Percentiles rank a stretch among this genome's conserved stretches.
phyloP scores from a whole-genome alignment of 2,888 invertebrate species.

The Eupithecia abbreviata region DNA sequence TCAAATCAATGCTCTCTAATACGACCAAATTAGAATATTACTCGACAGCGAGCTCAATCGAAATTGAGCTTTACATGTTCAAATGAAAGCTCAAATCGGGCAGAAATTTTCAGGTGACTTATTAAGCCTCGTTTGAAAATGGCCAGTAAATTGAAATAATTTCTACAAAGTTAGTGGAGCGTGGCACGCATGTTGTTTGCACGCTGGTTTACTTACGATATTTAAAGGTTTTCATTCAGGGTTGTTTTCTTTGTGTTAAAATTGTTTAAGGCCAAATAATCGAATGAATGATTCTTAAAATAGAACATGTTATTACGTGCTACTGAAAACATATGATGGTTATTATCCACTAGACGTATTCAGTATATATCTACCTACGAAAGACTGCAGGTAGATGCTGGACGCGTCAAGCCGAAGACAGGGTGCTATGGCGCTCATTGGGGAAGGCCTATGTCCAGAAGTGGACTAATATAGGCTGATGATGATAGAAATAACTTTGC shows the following conservation, averaged over 20 bases:
- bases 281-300: not conserved
- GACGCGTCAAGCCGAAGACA: too few relatives aligned
- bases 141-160: conserved; percentile 25
- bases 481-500: not conserved
- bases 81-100: conserved; percentile 11
- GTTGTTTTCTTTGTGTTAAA: not conserved
- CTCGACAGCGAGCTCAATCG: not conserved
- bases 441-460: too few relatives aligned
- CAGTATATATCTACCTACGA: too few relatives aligned
- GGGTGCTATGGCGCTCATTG: too few relatives aligned
- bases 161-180: conserved; percentile 21
- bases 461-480: too few relatives aligned
- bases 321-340: too few relatives aligned
- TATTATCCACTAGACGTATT: too few relatives aligned
- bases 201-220: conserved; percentile 7
- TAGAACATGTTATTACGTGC: not conserved
- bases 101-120: not conserved
- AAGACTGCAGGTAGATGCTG: too few relatives aligned
- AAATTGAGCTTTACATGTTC: conserved; percentile 12
- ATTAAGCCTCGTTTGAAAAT: conserved; percentile 22
- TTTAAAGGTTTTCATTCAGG: not conserved
- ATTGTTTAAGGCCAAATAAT: not conserved
- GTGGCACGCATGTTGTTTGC: conserved; percentile 24
- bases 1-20: conserved; percentile 15
- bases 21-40: conserved; percentile 3